Evolutionary conservation across 1,140 invertebrate species (phyloP), one percentile per base, ranked within the genome.

Genomic region (Marisa cornuarietis): DNA sequence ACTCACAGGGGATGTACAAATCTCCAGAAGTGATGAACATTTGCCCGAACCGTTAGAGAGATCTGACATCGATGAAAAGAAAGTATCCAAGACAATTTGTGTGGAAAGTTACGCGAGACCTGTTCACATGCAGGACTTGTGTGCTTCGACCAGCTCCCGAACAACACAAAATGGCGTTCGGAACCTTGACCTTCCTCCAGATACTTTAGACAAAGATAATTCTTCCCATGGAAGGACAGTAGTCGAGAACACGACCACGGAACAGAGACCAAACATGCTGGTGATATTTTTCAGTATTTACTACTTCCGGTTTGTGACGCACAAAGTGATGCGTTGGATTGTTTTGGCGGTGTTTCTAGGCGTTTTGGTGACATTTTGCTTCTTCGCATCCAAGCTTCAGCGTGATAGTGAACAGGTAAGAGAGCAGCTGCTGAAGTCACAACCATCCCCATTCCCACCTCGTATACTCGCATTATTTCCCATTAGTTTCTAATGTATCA

Each of bases 401-500:
- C 76, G 81, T 24, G 82, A 88, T 49, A 83, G 85, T 69, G 83
- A 87, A 79, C 76, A 83, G 80, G 87, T 88, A 80, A 72, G 76
- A 61, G 13, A 20, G 31, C 26, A 66, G 10, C 65, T 58, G 54
- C 4, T 58, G 16, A 58, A 1, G 11, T 58, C 54, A 14, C 52
- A 8, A 54, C 14, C 14, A 54, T n/a, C 31, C 31, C 31, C 31
- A 42, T 4, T 6, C 31, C 31, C 31, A 42, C 31, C 31, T 42
- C 31, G 31, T 6, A 42, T n/a, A 42, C 3, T 42, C 31, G 3
- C 6, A 42, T 42, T 42, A 42, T 42, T 42, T 42, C 6, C 31
- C 31, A 42, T 42, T 42, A 42, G 6, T 42, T 42, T 42, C 31
- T 42, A 6, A 42, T 42, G 31, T 42, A 42, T 42, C 31, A 42